Percentiles rank a stretch among this genome's conserved stretches.
These are phyloP conservation scores for Ambastaia sidthimunki DNA, from an alignment of 2,797 vertebrate genomes.

Conservation along the genomic window DNA sequence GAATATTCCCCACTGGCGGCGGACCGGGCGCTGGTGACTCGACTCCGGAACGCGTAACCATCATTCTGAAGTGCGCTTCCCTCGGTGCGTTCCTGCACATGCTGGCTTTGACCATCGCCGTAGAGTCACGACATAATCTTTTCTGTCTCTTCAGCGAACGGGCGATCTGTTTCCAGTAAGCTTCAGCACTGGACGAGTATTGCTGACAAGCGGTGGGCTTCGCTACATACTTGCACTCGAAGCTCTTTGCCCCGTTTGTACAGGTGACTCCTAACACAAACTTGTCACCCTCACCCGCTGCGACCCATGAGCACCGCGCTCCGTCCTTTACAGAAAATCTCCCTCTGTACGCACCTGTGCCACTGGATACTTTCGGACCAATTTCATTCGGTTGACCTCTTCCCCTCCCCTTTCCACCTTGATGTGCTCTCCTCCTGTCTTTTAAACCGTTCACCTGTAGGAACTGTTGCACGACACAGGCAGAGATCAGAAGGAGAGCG, in stretches of 20 bases:
- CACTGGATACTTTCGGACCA: conserved; percentile 43
- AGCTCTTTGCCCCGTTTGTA: conserved; percentile 60
- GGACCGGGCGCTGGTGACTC: neutral
- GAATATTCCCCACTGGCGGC: conserved; percentile 35
- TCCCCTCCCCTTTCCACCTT: conserved; percentile 55
- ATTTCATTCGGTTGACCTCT: conserved; percentile 51
- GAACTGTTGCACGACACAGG: conserved; percentile 72
- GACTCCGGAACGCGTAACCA: conserved; percentile 14
- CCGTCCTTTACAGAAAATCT: conserved; percentile 80
- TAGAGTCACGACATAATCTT: conserved; percentile 77
- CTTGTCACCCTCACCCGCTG: conserved; percentile 51
- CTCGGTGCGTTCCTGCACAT: conserved; percentile 81
- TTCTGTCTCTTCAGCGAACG: conserved; percentile 82
- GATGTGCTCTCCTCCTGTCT: conserved; percentile 60
- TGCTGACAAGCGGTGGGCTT: conserved; percentile 77
- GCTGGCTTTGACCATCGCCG: conserved; percentile 75
- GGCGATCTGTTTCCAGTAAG: conserved; percentile 88
- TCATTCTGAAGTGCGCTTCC: conserved; percentile 81
- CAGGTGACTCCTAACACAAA: conserved; percentile 75
- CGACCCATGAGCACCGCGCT: conserved; percentile 70
- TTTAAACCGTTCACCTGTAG: conserved; percentile 69
- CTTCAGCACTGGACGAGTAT: conserved; percentile 66
- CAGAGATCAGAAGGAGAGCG: conserved; percentile 75
- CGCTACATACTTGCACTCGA: conserved; percentile 82
- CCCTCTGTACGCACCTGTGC: conserved; percentile 67